Base-by-base conservation (phyloP, 2,888 invertebrate genomes). In the Eristalis arbustorum region DNA sequence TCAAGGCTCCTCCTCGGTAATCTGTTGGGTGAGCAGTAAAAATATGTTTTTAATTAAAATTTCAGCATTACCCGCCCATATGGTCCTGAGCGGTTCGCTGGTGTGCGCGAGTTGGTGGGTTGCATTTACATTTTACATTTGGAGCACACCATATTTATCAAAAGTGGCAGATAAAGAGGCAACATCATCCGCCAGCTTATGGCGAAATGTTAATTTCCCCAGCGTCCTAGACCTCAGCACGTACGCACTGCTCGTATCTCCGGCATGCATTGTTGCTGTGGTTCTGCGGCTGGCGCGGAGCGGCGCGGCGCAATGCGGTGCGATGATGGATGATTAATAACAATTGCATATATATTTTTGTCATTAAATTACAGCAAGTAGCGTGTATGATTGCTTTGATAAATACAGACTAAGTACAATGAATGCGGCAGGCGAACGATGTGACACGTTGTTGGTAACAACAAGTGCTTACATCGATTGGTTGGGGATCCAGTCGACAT, bases 1-100 rank as follows among this genome's bases (percentile, higher is more conserved):
- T 49, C 49, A 49, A 49, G 49, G 18, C 18, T 49, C 49, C 49
- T 49, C 8, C 49, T 49, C 18, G 49, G 49, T 79, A 85, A 85
- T 85, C 74, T 83, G 87, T 67, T 56, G 78, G 78, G 66, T 75
- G 67, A 87, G 68, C 79, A 87, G 83, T 87, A 83, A 83, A 87
- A 87, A 79, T 75, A 79, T 83, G 78, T 64, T 87, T 87, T 87
- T 87, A 87, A 87, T 87, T 87, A 87, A 83, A 87, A 83, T 78
- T 74, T 87, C 79, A 67, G 83, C 73, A 87, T 83, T 64, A 82
- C 78, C 83, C 78, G 67, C 63, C 69, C 85, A 82, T 81, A 82
- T 78, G 82, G 66, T 62, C 69, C 18, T 71, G 14, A 18, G 49
- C 49, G 49, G 49, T 18, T 49, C 4, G 49, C 18, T 3, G 49